Evolutionary conservation across 2,113 vertebrate genomes (phyloP).

Genomic region (Actinemys pallida): DNA sequence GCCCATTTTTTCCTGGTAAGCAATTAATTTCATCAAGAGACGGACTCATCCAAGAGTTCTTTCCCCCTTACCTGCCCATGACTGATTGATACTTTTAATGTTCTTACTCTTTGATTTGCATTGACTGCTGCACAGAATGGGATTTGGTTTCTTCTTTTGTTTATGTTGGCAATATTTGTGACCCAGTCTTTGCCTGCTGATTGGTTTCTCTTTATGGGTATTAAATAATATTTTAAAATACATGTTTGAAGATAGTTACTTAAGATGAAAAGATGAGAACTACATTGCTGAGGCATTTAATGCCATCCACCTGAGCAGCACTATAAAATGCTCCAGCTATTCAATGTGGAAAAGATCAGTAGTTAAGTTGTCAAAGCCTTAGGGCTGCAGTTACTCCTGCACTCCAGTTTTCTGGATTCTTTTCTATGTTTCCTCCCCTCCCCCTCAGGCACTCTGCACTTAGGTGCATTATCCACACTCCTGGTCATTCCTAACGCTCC

Average conservation of each 20-base stretch:
- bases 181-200: conserved; percentile 10
- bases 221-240: conserved; percentile 57
- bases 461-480: neutral
- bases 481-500: conserved; percentile 1
- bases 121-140: conserved; percentile 7
- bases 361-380: conserved; percentile 52
- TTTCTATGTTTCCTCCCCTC: conserved; percentile 7
- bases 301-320: conserved; percentile 33
- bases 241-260: conserved; percentile 24
- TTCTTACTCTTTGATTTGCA: neutral
- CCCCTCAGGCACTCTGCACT: neutral
- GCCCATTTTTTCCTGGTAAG: conserved; percentile 9
- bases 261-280: conserved; percentile 30
- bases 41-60: neutral
- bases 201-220: neutral
- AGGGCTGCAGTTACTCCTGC: conserved; percentile 46
- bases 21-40: neutral
- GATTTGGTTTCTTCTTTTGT: accelerated
- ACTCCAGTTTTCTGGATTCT: conserved; percentile 50
- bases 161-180: conserved; percentile 11
- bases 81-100: neutral
- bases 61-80: neutral
- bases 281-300: conserved; percentile 1
- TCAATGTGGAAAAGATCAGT: conserved; percentile 12
- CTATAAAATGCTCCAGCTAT: conserved; percentile 42